These are phyloP conservation scores for Rhinichthys klamathensis DNA, from an alignment of 2,113 vertebrate genomes.

Conservation along the genomic window DNA sequence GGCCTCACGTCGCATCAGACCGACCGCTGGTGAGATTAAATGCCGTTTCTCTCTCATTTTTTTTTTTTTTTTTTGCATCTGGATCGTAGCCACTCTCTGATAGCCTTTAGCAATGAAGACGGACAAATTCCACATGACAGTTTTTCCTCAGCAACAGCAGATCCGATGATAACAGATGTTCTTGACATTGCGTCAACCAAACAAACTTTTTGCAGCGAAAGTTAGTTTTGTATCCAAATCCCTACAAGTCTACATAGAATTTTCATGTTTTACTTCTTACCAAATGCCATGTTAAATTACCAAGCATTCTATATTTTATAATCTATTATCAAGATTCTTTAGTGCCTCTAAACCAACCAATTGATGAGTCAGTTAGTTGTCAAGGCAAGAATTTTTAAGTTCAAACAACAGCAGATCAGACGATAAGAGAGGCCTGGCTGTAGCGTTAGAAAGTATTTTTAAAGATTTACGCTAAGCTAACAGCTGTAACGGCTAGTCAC, in stretches of 20 bases:
- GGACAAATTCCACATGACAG: slow-evolving; percentile 22
- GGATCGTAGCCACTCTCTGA: background rate
- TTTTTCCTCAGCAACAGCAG: background rate
- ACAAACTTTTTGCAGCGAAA: background rate
- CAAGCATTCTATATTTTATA: background rate
- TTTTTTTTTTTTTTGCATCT: background rate
- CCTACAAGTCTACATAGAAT: background rate
- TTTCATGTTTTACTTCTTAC: background rate
- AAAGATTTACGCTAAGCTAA: background rate
- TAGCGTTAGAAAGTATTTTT: background rate
- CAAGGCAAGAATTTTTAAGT: too few species aligned
- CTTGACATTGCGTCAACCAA: background rate
- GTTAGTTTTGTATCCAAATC: background rate
- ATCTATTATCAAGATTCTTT: background rate
- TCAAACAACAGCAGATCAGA: too few species aligned
- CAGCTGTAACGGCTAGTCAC: background rate
- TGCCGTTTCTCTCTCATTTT: slow-evolving; percentile 14
- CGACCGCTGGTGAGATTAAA: slow-evolving; percentile 47
- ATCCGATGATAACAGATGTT: background rate
- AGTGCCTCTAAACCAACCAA: background rate
- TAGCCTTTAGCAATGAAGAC: slow-evolving; percentile 1
- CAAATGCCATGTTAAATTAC: background rate
- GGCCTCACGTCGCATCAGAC: slow-evolving; percentile 69
- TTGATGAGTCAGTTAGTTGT: too few species aligned
- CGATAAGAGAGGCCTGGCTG: background rate